Evolutionary conservation across 1,140 invertebrate genomes (phyloP).

Genomic region (Micrasema longulum): DNA sequence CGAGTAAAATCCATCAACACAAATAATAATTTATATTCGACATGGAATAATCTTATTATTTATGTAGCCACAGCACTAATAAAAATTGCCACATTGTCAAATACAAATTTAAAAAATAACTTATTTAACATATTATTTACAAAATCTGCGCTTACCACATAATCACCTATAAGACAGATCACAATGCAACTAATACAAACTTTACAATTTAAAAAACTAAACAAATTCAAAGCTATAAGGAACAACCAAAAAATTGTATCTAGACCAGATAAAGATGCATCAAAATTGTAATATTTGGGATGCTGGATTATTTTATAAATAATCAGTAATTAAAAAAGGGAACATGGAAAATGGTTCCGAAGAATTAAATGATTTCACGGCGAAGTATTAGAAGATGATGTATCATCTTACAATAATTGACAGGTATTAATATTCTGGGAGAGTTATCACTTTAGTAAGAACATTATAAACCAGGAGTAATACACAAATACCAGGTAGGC

Average conservation of each 20-base stretch:
- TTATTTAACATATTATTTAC: slow-evolving; percentile 46
- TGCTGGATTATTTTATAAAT: not conserved
- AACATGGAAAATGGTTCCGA: not conserved
- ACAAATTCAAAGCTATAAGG: slow-evolving; percentile 34
- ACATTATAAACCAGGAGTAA: slow-evolving; percentile 38
- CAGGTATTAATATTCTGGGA: slow-evolving; percentile 25
- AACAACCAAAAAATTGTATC: slow-evolving; percentile 39
- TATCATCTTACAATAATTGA: slow-evolving; percentile 40
- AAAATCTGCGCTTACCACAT: slow-evolving; percentile 39
- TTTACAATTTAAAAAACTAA: slow-evolving; percentile 41
- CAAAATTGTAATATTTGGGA: slow-evolving; percentile 18
- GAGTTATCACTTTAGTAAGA: slow-evolving; percentile 36
- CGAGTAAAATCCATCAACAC: too few species aligned
- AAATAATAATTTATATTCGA: too few species aligned
- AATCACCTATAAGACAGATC: slow-evolving; percentile 43
- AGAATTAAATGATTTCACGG: slow-evolving; percentile 15
- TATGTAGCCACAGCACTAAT: slow-evolving; percentile 36
- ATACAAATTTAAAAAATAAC: slow-evolving; percentile 42
- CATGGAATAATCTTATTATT: too few species aligned
- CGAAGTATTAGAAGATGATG: slow-evolving; percentile 21
- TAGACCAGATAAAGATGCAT: slow-evolving; percentile 24
- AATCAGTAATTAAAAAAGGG: too few species aligned
- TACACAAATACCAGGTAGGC: not conserved
- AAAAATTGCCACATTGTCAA: slow-evolving; percentile 38
- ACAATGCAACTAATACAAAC: slow-evolving; percentile 48